Base-by-base conservation (phyloP, 2,888 invertebrate species). In the Drosophila paucipuncta region DNA sequence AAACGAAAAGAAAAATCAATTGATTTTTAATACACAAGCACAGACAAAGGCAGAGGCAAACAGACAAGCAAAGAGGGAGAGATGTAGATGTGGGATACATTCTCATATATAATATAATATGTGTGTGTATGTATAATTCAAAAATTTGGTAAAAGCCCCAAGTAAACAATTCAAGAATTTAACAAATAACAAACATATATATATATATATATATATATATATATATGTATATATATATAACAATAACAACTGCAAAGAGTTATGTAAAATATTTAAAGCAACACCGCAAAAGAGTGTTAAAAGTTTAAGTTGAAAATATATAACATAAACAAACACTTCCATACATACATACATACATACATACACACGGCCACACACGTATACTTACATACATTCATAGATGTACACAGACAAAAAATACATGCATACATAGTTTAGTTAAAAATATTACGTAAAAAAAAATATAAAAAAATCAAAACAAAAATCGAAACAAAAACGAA, bases 91-190 rank as follows among this genome's bases (percentile, higher is more conserved):
- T 28, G 33, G 57, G 30, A 68, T 41, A 63, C 28, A 53, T 58
- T 39, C 39, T 62, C 47, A 37, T 18, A 37, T 35, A 35, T 35
- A 33, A 35, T 35, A 33, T 33, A 35, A 22, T 22, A 47, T 68
- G 55, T 81, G 65, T 67, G 63, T 72, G 70, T 73, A 69, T 79
- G 78, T 75, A 73, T 70, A 76, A 82, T 73, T 82, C 59, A 82
- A 77, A 52, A 63, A 82, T 74, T 72, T 89, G 84, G 82, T 62
- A 69, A 73, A 86, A 82, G 82, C 69, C 61, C 90, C 78, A 67
- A 80, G 80, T 71, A 76, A 85, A 82, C 64, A 76, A 83, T 85
- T 73, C 80, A 83, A 76, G 85, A 90, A 90, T 90, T 90, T 90
- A 88, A 83, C 68, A 78, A 68, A 54, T 65, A 70, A 5, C 13